Evolutionary conservation across 2,888 invertebrate genomes (phyloP).

Genomic region (Cheilosia pagana): DNA sequence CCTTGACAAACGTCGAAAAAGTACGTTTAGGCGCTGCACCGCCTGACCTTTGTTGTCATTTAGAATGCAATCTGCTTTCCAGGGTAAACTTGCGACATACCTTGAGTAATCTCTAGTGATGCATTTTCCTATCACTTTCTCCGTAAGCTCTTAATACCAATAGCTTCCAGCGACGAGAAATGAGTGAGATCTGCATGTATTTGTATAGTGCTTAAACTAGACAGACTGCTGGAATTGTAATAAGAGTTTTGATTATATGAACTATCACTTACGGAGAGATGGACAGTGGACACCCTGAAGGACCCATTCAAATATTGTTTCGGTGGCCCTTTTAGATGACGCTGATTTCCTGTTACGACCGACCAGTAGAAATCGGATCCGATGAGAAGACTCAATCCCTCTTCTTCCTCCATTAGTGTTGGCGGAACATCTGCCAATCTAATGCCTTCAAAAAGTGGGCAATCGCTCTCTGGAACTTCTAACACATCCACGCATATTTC

Average conservation of each 20-base stretch:
- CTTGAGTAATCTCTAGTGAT: neutral
- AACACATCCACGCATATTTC: neutral
- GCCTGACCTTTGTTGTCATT: slow-evolving; percentile 5
- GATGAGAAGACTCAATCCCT: too few species aligned
- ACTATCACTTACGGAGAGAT: slow-evolving; percentile 7
- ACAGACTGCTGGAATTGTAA: slow-evolving; percentile 12
- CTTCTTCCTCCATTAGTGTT: too few species aligned
- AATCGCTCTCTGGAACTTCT: neutral
- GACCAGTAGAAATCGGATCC: too few species aligned
- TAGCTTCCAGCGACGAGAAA: slow-evolving; percentile 12
- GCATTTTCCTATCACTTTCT: neutral
- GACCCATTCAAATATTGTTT: slow-evolving; percentile 2
- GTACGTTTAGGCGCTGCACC: neutral
- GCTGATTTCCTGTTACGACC: too few species aligned
- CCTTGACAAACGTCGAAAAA: slow-evolving; percentile 11
- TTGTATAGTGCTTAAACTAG: neutral
- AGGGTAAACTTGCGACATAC: slow-evolving; percentile 4
- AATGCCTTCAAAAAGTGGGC: too few species aligned
- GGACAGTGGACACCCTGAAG: slow-evolving; percentile 4
- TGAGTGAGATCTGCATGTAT: neutral
- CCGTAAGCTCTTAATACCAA: slow-evolving; percentile 3
- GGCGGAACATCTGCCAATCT: too few species aligned
- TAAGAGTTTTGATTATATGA: neutral
- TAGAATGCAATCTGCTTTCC: neutral
- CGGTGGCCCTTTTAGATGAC: too few species aligned